Evolutionary conservation across 2,113 vertebrate genomes (phyloP).

Genomic region (Myodes glareolus): DNA sequence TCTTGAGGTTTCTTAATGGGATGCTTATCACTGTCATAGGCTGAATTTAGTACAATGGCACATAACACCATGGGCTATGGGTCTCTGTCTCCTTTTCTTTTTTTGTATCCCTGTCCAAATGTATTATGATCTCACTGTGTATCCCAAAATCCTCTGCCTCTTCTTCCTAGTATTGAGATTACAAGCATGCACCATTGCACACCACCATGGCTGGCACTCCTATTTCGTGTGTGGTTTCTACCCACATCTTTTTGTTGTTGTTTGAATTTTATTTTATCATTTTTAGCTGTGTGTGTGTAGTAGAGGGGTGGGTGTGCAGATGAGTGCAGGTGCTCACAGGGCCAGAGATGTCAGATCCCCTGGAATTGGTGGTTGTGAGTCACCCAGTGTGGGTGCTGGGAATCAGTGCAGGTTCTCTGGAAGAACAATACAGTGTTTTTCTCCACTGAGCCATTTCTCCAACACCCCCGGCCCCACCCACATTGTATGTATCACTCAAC

Average conservation of each 20-base stretch:
- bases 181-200: not conserved
- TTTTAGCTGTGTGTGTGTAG: not conserved
- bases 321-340: not conserved
- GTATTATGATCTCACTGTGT: not conserved
- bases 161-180: not conserved
- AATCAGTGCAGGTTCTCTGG: not conserved
- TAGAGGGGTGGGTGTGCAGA: not conserved
- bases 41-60: not conserved
- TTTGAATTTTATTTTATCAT: not conserved
- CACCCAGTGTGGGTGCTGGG: not conserved
- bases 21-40: not conserved
- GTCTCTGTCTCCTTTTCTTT: not conserved
- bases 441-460: not conserved
- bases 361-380: not conserved
- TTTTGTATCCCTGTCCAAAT: not conserved
- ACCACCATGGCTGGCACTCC: not conserved
- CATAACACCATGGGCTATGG: not conserved
- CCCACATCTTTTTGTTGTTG: not conserved
- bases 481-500: rapidly evolving
- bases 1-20: not conserved
- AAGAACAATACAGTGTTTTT: not conserved
- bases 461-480: not conserved
- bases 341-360: not conserved
- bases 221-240: rapidly evolving
- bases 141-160: not conserved